Percentiles rank a stretch among this genome's conserved stretches.
Conservation (phyloP, 2,797 vertebrate genomes). For the Eleutherodactylus coqui region DNA sequence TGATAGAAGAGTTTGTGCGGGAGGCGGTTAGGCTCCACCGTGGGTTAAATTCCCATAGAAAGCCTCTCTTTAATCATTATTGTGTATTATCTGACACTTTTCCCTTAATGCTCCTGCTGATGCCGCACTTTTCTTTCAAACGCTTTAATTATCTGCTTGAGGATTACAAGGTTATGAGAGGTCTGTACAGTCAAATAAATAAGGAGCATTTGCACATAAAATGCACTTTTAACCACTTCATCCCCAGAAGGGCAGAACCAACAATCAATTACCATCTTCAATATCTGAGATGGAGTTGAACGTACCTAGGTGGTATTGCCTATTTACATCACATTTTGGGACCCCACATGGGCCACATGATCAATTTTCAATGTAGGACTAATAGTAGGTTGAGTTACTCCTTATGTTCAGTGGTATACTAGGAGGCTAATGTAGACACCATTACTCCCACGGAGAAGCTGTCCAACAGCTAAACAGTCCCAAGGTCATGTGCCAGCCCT, state of each 20-base stretch:
- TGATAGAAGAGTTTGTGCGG: constrained; percentile 21
- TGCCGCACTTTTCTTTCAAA: constrained; percentile 46
- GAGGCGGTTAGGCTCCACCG: constrained; percentile 39
- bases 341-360: no score
- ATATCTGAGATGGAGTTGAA: not conserved
- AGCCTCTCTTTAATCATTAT: constrained; percentile 62
- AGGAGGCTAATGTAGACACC: no score
- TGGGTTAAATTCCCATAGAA: constrained; percentile 58
- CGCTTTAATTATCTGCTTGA: constrained; percentile 59
- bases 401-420: not conserved
- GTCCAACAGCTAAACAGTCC: no score
- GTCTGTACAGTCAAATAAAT: constrained; percentile 54
- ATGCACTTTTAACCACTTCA: constrained; percentile 48
- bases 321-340: not conserved
- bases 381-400: not conserved
- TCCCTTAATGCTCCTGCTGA: constrained; percentile 55
- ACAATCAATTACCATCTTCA: not conserved
- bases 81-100: constrained; percentile 60
- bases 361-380: not conserved
- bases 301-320: not conserved
- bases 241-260: not conserved
- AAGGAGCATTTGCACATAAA: constrained; percentile 24
- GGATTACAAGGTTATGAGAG: constrained; percentile 61
- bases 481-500: not conserved
- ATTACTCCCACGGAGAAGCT: not conserved